Conservation (phyloP, 2,113 vertebrate species). For the Neoarius graeffei region DNA sequence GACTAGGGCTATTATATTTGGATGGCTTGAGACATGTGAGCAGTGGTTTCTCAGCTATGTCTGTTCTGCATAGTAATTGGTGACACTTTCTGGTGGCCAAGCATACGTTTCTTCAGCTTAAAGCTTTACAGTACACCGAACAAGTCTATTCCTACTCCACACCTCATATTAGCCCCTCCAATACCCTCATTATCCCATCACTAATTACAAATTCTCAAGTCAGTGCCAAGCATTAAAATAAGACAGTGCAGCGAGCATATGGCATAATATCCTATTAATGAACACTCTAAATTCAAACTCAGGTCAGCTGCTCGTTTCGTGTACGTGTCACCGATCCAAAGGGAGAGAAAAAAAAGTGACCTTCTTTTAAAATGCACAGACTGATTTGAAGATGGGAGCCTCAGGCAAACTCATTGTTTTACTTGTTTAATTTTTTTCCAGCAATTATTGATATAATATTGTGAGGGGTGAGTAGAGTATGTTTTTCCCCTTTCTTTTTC, state of each 20-base stretch:
- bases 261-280: slow-evolving; percentile 99
- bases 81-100: slow-evolving; percentile 31
- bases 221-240: slow-evolving; percentile 93
- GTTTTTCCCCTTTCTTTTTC: slow-evolving; percentile 50
- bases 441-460: slow-evolving; percentile 83
- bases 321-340: slow-evolving; percentile 87
- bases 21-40: slow-evolving; percentile 19
- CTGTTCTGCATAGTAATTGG: slow-evolving; percentile 14
- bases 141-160: slow-evolving; percentile 76
- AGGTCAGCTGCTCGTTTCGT: slow-evolving; percentile 94
- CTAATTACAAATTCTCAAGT: slow-evolving; percentile 99
- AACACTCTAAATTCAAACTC: slow-evolving; percentile 99
- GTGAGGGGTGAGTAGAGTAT: slow-evolving; percentile 64
- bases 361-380: slow-evolving; percentile 83
- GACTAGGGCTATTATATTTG: slow-evolving; percentile 24
- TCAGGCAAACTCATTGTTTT: slow-evolving; percentile 74
- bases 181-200: slow-evolving; percentile 97
- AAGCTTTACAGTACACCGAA: slow-evolving; percentile 68
- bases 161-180: slow-evolving; percentile 89
- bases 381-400: slow-evolving; percentile 68
- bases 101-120: slow-evolving; percentile 12
- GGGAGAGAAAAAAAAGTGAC: slow-evolving; percentile 74
- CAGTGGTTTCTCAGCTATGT: slow-evolving; percentile 20
- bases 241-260: slow-evolving; percentile 97
- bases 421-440: slow-evolving; percentile 73